Evolutionary conservation across 2,113 vertebrate genomes (phyloP).

Genomic region (Triplophysa dalaica): DNA sequence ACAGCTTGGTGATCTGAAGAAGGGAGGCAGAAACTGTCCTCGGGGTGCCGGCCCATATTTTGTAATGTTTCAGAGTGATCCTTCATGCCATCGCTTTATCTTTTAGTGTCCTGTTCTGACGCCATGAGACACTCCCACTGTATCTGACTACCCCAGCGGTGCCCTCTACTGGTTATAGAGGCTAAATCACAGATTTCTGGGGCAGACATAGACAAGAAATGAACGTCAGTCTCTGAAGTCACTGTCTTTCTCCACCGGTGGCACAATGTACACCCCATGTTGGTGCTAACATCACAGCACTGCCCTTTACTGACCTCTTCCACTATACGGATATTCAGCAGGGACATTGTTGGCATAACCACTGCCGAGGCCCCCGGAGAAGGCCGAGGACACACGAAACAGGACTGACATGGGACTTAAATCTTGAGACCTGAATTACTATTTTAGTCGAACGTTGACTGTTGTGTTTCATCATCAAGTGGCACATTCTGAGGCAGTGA

Average conservation of each 20-base stretch:
- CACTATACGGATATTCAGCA: constrained; percentile 23
- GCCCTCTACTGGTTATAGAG: constrained; percentile 30
- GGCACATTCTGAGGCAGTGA: constrained; percentile 4
- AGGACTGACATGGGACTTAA: constrained; percentile 28
- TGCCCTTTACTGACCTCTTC: constrained; percentile 24
- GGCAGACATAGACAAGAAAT: constrained; percentile 18
- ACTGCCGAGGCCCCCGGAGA: constrained; percentile 13
- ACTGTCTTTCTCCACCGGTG: constrained; percentile 15
- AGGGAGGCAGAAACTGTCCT: background rate
- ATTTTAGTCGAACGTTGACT: constrained; percentile 1
- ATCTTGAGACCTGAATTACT: constrained; percentile 15
- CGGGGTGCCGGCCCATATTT: too few relatives aligned
- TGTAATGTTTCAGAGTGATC: background rate
- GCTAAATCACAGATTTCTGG: background rate
- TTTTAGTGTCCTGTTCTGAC: constrained; percentile 23
- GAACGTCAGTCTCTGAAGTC: constrained; percentile 13
- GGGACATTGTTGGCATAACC: constrained; percentile 20
- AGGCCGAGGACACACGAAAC: background rate
- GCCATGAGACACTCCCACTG: constrained; percentile 1
- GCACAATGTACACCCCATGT: constrained; percentile 11
- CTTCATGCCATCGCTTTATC: constrained; percentile 5
- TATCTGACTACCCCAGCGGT: background rate
- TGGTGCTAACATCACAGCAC: constrained; percentile 39
- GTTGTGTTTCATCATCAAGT: background rate
- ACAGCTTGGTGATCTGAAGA: background rate